These are phyloP conservation scores for Chinchilla lanigera DNA, from an alignment of 2,113 vertebrate genomes.

Conservation along the genomic window DNA sequence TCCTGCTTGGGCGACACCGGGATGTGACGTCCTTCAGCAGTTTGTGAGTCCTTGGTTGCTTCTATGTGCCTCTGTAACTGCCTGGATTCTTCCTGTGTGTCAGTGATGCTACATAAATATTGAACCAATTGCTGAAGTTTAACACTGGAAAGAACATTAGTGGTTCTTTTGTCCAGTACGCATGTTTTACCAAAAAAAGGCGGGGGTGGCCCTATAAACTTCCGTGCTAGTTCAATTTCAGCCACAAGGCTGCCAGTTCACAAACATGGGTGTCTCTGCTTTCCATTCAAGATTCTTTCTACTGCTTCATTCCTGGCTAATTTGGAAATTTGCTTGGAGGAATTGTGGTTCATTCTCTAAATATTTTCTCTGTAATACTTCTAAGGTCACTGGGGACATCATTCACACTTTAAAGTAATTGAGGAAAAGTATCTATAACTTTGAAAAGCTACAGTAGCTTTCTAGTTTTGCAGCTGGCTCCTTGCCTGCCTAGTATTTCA, in stretches of 20 bases:
- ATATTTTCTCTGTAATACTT: conserved; percentile 55
- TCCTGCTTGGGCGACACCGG: not conserved
- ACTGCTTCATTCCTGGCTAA: not conserved
- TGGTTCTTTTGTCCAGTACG: not conserved
- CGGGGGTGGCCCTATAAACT: not conserved
- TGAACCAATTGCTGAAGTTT: not conserved
- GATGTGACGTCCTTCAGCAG: not conserved
- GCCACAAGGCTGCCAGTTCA: not conserved
- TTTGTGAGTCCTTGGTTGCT: too few relatives aligned
- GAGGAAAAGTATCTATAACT: not conserved
- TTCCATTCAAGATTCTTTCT: not conserved
- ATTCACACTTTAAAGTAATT: conserved; percentile 54
- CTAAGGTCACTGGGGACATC: conserved; percentile 25
- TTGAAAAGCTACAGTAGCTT: not conserved
- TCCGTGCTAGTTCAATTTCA: not conserved
- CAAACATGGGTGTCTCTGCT: not conserved
- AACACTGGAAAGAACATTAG: not conserved
- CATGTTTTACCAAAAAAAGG: not conserved
- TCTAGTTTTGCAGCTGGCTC: not conserved
- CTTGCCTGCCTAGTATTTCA: not conserved
- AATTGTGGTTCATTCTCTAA: conserved; percentile 55
- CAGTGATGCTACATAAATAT: not conserved
- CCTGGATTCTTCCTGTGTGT: not conserved
- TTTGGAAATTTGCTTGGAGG: conserved; percentile 54
- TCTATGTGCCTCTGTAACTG: too few relatives aligned